A percentile compares a stretch with the other conserved stretches of the same genome.
Conservation (phyloP, 2,888 invertebrate genomes). For the Anticlea derivata region DNA sequence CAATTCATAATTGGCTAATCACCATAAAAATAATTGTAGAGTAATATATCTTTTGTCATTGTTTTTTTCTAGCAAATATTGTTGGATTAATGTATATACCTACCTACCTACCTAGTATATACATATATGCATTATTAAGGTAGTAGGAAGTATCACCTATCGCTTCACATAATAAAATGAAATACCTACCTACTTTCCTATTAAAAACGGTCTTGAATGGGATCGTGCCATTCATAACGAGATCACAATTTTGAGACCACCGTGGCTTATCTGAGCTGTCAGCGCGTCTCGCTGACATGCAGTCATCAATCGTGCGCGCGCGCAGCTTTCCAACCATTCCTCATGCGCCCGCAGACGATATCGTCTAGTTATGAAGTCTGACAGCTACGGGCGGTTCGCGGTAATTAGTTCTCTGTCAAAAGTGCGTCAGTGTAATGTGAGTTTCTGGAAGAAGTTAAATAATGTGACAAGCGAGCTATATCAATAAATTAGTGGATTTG, state of each 20-base stretch:
- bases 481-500: neutral
- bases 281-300: conserved; percentile 42
- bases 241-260: conserved; percentile 57
- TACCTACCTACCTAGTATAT: no score
- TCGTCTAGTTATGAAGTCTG: conserved; percentile 33
- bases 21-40: no score
- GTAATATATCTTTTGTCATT: no score
- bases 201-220: conserved; percentile 36
- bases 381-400: conserved; percentile 40
- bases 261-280: conserved; percentile 53
- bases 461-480: neutral
- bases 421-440: conserved; percentile 7
- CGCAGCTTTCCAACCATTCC: conserved; percentile 49
- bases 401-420: conserved; percentile 40
- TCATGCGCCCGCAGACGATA: conserved; percentile 42
- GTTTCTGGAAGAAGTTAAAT: neutral
- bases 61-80: no score
- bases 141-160: no score
- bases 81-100: no score
- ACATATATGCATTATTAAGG: no score
- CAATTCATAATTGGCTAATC: no score
- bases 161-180: neutral
- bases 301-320: conserved; percentile 64
- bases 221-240: conserved; percentile 50
- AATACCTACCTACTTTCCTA: no score